phyloP scores from a whole-genome alignment of 2,113 vertebrate species.

The Carassius auratus region DNA sequence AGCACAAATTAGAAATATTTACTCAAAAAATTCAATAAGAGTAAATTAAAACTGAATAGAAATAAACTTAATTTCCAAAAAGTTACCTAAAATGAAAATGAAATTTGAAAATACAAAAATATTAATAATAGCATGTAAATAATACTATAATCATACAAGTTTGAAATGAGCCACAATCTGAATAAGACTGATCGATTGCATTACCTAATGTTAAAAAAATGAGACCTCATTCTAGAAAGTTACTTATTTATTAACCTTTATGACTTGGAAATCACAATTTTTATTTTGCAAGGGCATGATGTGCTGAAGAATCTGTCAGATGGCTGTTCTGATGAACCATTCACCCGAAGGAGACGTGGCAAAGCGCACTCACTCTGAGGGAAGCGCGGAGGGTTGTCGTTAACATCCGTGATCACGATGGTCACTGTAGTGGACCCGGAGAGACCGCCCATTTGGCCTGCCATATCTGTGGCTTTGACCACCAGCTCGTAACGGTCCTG shows the following conservation, averaged over 20 bases:
- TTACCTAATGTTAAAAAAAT: background rate
- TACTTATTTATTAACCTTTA: background rate
- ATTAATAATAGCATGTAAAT: background rate
- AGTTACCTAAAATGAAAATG: background rate
- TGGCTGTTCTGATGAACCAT: background rate
- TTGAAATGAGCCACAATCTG: background rate
- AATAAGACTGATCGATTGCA: background rate
- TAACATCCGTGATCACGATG: slow-evolving; percentile 96
- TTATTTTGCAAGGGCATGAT: background rate
- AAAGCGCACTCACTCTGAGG: slow-evolving; percentile 88
- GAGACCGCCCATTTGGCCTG: slow-evolving; percentile 90
- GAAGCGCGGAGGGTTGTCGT: slow-evolving; percentile 97
- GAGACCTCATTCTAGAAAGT: background rate
- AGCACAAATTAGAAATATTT: background rate
- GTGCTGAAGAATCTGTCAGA: background rate
- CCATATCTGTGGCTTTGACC: slow-evolving; percentile 97
- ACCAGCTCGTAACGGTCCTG: slow-evolving; percentile 97
- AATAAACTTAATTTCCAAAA: background rate
- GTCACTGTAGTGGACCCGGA: slow-evolving; percentile 96
- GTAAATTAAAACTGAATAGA: background rate
- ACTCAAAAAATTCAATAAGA: background rate
- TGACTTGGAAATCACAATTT: background rate
- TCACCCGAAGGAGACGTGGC: background rate
- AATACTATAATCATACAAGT: background rate
- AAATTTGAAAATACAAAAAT: background rate